Evolutionary conservation across 2,113 vertebrate species (phyloP).

Genomic region (Rhea pennata): DNA sequence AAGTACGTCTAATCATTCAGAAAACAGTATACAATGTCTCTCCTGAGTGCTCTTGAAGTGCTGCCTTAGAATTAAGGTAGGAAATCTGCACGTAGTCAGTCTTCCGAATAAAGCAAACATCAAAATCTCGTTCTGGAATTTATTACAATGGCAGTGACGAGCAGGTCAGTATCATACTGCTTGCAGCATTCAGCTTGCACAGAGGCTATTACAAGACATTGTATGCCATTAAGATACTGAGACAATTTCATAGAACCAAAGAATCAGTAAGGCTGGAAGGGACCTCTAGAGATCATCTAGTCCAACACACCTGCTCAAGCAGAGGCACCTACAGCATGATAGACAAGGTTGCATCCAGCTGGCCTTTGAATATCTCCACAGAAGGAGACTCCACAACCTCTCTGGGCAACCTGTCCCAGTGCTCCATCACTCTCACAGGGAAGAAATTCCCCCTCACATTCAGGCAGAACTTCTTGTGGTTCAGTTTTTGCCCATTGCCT

Average conservation of each 20-base stretch:
- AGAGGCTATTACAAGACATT: background rate
- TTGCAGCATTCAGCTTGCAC: background rate
- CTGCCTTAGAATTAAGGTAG: background rate
- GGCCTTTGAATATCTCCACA: no score
- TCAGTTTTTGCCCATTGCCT: no score
- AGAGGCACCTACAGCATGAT: no score
- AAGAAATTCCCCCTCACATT: no score
- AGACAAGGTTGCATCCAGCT: no score
- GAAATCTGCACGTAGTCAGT: background rate
- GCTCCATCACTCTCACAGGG: no score
- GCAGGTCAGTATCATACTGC: background rate
- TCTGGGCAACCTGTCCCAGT: no score
- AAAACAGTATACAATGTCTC: background rate
- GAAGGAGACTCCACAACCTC: no score
- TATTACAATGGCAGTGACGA: background rate
- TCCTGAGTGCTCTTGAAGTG: background rate
- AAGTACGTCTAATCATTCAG: background rate
- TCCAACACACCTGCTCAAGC: no score
- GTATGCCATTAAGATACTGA: background rate
- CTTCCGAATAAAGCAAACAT: background rate
- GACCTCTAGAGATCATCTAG: no score
- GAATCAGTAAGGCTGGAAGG: no score
- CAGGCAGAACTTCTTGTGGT: no score
- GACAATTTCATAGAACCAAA: background rate
- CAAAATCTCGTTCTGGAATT: background rate